Evolutionary conservation across 2,888 invertebrate species (phyloP), one percentile per base, ranked within the genome.

Genomic region (Drosophila limbata): DNA sequence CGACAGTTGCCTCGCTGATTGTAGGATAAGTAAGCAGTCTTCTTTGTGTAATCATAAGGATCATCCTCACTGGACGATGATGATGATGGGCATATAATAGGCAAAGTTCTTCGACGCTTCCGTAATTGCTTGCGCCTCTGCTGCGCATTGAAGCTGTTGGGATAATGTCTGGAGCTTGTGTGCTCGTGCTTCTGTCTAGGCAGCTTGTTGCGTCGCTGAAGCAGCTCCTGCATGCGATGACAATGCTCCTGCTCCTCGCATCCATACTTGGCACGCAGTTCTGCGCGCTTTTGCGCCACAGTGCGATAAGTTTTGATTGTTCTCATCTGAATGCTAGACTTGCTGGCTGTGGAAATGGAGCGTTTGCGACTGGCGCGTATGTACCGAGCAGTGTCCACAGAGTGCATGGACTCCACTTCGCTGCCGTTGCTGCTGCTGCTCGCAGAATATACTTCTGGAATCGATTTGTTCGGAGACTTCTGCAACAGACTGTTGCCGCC

Each of bases 381-480:
- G 45, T 92, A 92, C 8, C 89, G 88, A 0, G 91, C 92, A 0
- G 91, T 92, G 50, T 92, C 91, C 6, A 89, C 72, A 0, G 91
- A 92, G 31, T 91, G 90, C 59, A 92, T 48, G 0, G 92, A 92
- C 17, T 88, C 85, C 1, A 69, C 63, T 28, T 90, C 90, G 53
- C 81, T 88, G 4, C 55, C 50, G 9, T 56, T 60, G 9, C 56
- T 60, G n/a, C 48, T 39, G n/a, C 13, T 35, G 19, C 28, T 55
- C 9, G 31, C n/a, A 4, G 42, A 19, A 31, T 13, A 31, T 3
- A 13, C 40, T 9, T 40, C 53, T 4, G 31, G 40, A 1, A 2
- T 2, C 13, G 21, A 6, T 6, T 21, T 44, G 13, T 13, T 15
- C 9, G 42, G 11, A 10, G 40, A 15, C 37, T 60, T 3, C n/a